phyloP scores from a whole-genome alignment of 53 echinoderm and acorn worm species.

The Crossaster papposus region DNA sequence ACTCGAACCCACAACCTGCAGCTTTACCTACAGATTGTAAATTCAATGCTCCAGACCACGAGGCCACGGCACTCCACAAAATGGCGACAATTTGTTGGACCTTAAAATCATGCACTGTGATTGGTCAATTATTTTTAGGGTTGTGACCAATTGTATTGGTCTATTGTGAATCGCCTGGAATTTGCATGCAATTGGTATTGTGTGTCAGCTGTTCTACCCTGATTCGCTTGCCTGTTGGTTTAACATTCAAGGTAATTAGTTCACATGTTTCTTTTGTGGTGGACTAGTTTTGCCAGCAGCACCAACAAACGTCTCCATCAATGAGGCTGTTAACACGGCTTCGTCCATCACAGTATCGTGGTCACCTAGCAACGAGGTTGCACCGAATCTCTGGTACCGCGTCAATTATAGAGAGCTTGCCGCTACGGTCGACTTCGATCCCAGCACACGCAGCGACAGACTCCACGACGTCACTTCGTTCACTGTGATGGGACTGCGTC shows the following conservation, averaged over 20 bases:
- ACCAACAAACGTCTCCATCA: background rate
- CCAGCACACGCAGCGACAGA: background rate
- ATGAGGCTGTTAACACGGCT: background rate
- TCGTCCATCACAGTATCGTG: background rate
- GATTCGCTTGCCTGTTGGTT: too few species aligned
- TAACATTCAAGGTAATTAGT: background rate
- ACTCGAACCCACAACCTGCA: too few species aligned
- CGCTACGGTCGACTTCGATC: background rate
- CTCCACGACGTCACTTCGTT: background rate
- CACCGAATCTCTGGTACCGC: background rate
- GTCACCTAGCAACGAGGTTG: background rate
- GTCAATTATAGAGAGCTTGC: background rate
- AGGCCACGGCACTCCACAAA: too few species aligned
- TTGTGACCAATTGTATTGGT: too few species aligned
- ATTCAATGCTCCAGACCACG: too few species aligned
- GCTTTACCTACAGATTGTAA: too few species aligned
- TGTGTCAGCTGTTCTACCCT: too few species aligned
- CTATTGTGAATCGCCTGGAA: too few species aligned
- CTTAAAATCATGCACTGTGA: too few species aligned
- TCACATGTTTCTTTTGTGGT: background rate
- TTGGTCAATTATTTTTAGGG: too few species aligned
- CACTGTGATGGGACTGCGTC: background rate
- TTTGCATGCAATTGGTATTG: too few species aligned
- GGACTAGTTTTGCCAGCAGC: background rate
- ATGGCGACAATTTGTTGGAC: too few species aligned